Evolutionary conservation across 2,113 vertebrate species (phyloP).

Genomic region (Amphiprion ocellaris): DNA sequence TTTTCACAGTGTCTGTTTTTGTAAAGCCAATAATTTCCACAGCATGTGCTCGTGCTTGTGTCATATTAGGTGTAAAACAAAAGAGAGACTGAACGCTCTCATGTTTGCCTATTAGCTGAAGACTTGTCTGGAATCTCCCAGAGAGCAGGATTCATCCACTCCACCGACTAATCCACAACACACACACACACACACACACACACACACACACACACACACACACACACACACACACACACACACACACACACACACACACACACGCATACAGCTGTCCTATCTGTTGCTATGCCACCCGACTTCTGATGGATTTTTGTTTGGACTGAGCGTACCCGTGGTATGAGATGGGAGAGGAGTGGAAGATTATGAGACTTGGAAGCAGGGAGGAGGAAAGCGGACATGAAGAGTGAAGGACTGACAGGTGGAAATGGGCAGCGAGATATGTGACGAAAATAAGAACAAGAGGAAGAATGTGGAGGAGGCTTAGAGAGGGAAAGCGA

Average conservation of each 20-base stretch:
- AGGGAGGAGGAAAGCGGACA: neutral
- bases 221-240: conserved; percentile 32
- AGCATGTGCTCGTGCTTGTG: neutral
- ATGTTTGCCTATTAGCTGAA: conserved; percentile 42
- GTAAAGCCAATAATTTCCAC: conserved; percentile 19
- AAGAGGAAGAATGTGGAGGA: neutral
- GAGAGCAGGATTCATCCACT: conserved; percentile 42
- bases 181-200: conserved; percentile 26
- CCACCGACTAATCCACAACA: conserved; percentile 39
- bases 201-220: conserved; percentile 29
- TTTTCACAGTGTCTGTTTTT: neutral
- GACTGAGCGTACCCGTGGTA: conserved; percentile 17
- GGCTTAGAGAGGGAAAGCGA: neutral
- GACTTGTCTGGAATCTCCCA: conserved; percentile 45
- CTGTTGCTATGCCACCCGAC: conserved; percentile 74
- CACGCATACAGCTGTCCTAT: conserved; percentile 48
- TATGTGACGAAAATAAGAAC: neutral
- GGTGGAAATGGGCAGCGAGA: conserved; percentile 1
- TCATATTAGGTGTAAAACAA: conserved; percentile 11
- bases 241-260: conserved; percentile 29
- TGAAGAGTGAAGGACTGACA: neutral
- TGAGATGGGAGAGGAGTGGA: conserved; percentile 1
- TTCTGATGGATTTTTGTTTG: conserved; percentile 63
- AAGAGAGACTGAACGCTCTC: conserved; percentile 1
- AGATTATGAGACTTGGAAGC: neutral